Evolutionary conservation across 2,113 vertebrate genomes (phyloP).

Genomic region (Vulpes vulpes): DNA sequence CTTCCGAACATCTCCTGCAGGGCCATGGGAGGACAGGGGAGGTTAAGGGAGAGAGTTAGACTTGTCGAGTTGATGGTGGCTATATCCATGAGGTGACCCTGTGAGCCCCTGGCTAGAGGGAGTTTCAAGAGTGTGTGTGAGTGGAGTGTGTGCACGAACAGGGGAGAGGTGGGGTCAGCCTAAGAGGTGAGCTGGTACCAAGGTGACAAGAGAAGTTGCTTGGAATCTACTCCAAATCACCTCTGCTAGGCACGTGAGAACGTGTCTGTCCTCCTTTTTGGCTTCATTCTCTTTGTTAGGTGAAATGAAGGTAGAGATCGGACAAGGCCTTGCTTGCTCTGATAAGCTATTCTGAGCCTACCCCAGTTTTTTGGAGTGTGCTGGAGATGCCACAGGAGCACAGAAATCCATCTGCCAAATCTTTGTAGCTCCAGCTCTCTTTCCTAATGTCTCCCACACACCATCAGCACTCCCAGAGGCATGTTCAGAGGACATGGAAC

Average conservation of each 20-base stretch:
- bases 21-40: neutral
- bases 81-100: neutral
- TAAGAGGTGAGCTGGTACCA: neutral
- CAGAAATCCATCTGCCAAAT: neutral
- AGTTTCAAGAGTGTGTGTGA: neutral
- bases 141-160: neutral
- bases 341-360: neutral
- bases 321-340: neutral
- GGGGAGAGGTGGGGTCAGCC: neutral
- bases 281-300: neutral
- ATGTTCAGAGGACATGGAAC: neutral
- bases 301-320: neutral
- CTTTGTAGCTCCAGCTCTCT: neutral
- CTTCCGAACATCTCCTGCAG: constrained; percentile 91
- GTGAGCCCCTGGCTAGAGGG: neutral
- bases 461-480: neutral
- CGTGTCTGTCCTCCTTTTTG: neutral
- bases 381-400: neutral
- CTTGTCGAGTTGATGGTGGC: neutral
- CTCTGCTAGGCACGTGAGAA: neutral
- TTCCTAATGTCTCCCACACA: neutral
- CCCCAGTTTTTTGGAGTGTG: neutral
- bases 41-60: neutral
- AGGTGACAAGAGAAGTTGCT: neutral
- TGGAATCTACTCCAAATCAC: neutral